phyloP scores from a whole-genome alignment of 2,113 vertebrate species.

The Labeo catla region DNA sequence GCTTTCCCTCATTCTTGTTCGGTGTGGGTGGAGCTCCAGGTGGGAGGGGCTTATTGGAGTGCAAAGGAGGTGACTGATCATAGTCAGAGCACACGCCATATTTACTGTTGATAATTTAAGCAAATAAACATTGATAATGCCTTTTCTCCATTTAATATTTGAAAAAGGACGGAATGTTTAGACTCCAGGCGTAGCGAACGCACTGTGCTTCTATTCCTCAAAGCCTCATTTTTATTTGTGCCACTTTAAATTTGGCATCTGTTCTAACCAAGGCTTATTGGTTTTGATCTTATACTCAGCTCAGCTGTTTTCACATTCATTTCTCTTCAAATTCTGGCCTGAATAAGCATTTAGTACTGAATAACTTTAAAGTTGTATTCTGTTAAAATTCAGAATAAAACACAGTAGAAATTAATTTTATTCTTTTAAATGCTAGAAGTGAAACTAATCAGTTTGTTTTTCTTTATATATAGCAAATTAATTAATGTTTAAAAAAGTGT shows the following conservation, averaged over 20 bases:
- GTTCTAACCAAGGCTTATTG: neutral
- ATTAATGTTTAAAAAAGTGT: too few relatives aligned
- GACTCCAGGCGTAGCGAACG: neutral
- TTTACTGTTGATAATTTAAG: neutral
- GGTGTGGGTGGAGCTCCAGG: neutral
- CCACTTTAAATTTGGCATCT: neutral
- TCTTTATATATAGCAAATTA: too few relatives aligned
- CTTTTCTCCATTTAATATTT: neutral
- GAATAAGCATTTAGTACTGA: neutral
- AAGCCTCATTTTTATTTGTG: neutral
- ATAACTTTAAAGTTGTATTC: neutral
- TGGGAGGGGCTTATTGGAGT: neutral
- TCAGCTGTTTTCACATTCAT: neutral
- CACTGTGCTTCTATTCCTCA: neutral
- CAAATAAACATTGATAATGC: neutral
- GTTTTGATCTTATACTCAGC: neutral
- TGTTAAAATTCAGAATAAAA: neutral
- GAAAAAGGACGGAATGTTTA: neutral
- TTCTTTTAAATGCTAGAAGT: too few relatives aligned
- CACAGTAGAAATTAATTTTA: neutral
- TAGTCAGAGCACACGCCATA: neutral
- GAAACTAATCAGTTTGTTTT: too few relatives aligned
- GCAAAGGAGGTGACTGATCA: neutral
- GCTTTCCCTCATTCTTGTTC: neutral
- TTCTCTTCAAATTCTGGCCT: neutral